These are phyloP conservation scores for Sisyra terminalis DNA, from an alignment of 2,888 invertebrate species.

Conservation along the genomic window DNA sequence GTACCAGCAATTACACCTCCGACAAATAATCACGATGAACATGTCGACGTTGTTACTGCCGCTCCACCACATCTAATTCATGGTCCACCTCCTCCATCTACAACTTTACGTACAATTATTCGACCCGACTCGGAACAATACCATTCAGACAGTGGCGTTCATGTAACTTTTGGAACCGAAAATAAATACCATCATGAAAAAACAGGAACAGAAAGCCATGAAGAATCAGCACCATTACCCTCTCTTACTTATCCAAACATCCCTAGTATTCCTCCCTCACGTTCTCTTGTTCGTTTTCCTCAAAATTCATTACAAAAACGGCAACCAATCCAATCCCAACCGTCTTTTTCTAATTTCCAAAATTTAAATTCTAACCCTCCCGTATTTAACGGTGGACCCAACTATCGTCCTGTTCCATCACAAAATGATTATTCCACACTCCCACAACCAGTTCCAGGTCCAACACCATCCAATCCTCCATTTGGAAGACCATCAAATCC, in stretches of 20 bases:
- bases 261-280: constrained; percentile 9
- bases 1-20: constrained; percentile 61
- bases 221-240: constrained; percentile 48
- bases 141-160: constrained; percentile 64
- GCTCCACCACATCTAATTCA: constrained; percentile 27
- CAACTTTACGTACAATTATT: constrained; percentile 69
- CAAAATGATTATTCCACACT: neutral
- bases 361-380: constrained; percentile 17
- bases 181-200: constrained; percentile 29
- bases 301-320: constrained; percentile 12
- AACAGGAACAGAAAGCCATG: constrained; percentile 29
- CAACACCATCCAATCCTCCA: neutral
- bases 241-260: constrained; percentile 33
- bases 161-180: constrained; percentile 64
- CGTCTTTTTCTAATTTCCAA: constrained; percentile 19
- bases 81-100: constrained; percentile 43
- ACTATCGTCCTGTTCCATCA: neutral
- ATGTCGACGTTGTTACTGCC: constrained; percentile 34
- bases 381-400: constrained; percentile 26
- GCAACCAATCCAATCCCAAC: constrained; percentile 11
- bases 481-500: constrained; percentile 25
- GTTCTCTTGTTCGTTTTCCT: constrained; percentile 14
- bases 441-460: neutral
- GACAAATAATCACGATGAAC: constrained; percentile 39
- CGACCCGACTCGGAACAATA: constrained; percentile 74